Evolutionary conservation across 1,140 invertebrate genomes (phyloP).

Genomic region (Atta cephalotes): DNA sequence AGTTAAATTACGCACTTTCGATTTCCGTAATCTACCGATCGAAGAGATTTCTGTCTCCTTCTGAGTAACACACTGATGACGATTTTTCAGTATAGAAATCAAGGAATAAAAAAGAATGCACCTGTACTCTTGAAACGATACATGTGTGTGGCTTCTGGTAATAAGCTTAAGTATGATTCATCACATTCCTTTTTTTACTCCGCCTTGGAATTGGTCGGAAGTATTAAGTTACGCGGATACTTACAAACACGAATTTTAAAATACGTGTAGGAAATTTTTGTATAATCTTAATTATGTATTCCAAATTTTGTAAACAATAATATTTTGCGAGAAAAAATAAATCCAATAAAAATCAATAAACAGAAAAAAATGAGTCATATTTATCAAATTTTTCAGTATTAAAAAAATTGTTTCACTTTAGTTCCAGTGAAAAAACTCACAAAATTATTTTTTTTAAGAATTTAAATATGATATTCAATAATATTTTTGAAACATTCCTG

Average conservation of each 20-base stretch:
- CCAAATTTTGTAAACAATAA: background rate
- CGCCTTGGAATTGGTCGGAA: background rate
- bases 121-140: conserved; percentile 18
- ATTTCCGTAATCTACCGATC: background rate
- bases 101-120: conserved; percentile 40
- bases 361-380: too few relatives aligned
- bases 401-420: too few relatives aligned
- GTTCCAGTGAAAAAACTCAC: too few relatives aligned
- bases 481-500: too few relatives aligned
- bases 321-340: background rate
- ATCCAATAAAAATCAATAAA: background rate
- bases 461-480: too few relatives aligned
- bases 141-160: background rate
- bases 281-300: background rate
- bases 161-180: conserved; percentile 35
- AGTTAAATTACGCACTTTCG: background rate
- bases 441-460: too few relatives aligned
- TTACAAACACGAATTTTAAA: background rate
- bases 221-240: background rate
- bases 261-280: background rate
- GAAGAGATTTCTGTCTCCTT: background rate
- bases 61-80: background rate
- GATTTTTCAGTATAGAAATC: conserved; percentile 41
- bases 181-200: background rate
- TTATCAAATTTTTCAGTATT: too few relatives aligned